Percentiles rank a stretch among this genome's conserved stretches.
phyloP scores from a whole-genome alignment of 2,888 invertebrate species.

The Anoplius nigerrimus region DNA sequence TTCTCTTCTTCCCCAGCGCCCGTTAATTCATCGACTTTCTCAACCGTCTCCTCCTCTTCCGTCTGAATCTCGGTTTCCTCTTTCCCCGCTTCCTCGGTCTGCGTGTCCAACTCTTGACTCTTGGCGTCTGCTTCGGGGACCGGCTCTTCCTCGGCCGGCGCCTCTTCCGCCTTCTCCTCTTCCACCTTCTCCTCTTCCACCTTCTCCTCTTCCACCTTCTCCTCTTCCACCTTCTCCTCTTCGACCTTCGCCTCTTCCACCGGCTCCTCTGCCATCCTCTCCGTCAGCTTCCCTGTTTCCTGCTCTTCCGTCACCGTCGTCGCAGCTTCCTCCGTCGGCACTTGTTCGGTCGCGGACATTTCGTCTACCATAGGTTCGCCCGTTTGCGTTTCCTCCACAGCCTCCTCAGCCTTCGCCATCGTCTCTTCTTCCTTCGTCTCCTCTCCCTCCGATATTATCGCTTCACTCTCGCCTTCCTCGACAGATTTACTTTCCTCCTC shows the following conservation, averaged over 20 bases:
- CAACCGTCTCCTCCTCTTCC: neutral
- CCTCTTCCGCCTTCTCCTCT: neutral
- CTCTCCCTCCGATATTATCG: constrained; percentile 14
- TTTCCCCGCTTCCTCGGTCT: no score
- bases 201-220: constrained; percentile 4
- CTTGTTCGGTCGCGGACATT: no score
- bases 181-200: constrained; percentile 11
- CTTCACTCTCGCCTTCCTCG: constrained; percentile 17
- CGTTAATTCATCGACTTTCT: neutral
- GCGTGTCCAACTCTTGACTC: neutral
- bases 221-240: constrained; percentile 15
- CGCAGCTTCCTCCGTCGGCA: no score
- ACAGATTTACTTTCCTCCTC: constrained; percentile 10
- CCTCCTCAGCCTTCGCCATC: neutral
- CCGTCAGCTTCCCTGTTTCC: constrained; percentile 10
- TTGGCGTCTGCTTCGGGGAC: neutral
- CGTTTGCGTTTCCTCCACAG: constrained; percentile 15
- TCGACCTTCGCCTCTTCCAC: constrained; percentile 8
- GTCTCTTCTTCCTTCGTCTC: constrained; percentile 27
- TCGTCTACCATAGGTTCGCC: no score
- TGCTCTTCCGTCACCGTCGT: constrained; percentile 31
- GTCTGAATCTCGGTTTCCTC: no score
- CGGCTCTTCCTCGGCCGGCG: neutral
- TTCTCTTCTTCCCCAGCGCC: no score
- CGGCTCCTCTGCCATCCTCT: no score